Percentiles rank a stretch among this genome's conserved stretches.
These are phyloP conservation scores for Acleris cristana DNA, from an alignment of 2,888 invertebrate genomes.

Conservation along the genomic window DNA sequence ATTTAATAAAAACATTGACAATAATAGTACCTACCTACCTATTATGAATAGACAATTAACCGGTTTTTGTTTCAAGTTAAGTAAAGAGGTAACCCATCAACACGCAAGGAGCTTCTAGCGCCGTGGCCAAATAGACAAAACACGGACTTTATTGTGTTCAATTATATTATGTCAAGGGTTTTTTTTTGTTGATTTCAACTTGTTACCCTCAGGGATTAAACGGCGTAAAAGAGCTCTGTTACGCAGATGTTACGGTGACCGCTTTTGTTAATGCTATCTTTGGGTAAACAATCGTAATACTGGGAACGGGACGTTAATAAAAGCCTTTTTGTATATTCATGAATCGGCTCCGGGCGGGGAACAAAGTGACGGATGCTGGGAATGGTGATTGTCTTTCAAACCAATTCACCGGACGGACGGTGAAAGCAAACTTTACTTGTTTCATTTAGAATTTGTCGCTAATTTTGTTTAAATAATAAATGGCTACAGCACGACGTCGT, in stretches of 20 bases:
- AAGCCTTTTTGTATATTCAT: conserved; percentile 67
- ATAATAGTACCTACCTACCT: too few relatives aligned
- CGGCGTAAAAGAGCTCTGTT: conserved; percentile 39
- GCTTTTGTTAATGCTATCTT: conserved; percentile 49
- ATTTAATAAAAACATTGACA: too few relatives aligned
- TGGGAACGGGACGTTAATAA: conserved; percentile 58
- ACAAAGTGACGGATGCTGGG: conserved; percentile 52
- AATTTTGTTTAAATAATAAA: too few relatives aligned
- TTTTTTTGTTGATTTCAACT: background rate
- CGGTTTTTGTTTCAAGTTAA: too few relatives aligned
- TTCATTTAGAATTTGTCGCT: conserved; percentile 26
- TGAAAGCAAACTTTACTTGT: conserved; percentile 33
- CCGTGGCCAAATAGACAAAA: background rate
- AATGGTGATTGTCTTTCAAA: conserved; percentile 59
- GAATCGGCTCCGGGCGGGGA: conserved; percentile 50
- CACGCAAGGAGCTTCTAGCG: background rate
- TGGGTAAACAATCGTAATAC: conserved; percentile 52
- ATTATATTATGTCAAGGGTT: too few relatives aligned
- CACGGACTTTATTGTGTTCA: too few relatives aligned
- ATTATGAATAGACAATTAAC: too few relatives aligned
- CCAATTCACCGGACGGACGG: conserved; percentile 45
- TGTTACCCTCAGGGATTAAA: conserved; percentile 26
- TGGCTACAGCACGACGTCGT: background rate
- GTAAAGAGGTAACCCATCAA: conserved; percentile 4
- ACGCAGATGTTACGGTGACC: conserved; percentile 41